Evolutionary conservation across 2,113 vertebrate species (phyloP).

Genomic region (Paradoxurus hermaphroditus): DNA sequence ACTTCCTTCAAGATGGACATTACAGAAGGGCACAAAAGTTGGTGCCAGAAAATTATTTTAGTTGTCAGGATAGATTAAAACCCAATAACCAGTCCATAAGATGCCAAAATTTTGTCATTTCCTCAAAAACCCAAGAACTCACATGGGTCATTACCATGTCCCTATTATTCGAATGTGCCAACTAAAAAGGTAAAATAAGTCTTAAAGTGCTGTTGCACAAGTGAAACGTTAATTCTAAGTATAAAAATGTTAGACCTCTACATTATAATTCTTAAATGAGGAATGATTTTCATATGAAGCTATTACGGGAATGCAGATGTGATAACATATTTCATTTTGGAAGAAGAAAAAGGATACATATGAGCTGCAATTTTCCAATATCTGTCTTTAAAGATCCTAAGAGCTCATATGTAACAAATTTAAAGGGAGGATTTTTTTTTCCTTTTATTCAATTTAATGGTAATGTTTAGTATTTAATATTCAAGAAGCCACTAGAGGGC

Average conservation of each 20-base stretch:
- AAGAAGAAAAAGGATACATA: not conserved
- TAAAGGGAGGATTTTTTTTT: not conserved
- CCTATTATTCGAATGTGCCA: not conserved
- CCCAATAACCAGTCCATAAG: not conserved
- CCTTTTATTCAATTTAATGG: not conserved
- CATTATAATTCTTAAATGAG: not conserved
- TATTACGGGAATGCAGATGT: not conserved
- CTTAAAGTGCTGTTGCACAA: not conserved
- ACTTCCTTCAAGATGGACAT: not conserved
- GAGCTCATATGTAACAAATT: not conserved
- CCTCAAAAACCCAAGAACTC: not conserved
- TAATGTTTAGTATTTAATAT: not conserved
- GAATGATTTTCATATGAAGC: not conserved
- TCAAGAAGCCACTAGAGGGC: slow-evolving; percentile 46
- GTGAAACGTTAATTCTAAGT: not conserved
- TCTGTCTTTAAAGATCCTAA: slow-evolving; percentile 16
- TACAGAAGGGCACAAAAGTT: not conserved
- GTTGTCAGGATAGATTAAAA: not conserved
- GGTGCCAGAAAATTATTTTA: not conserved
- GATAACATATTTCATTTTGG: not conserved
- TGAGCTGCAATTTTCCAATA: not conserved
- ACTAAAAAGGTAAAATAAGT: not conserved
- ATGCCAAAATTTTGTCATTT: not conserved
- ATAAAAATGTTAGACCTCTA: not conserved
- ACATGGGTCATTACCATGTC: not conserved